A percentile compares a stretch with the other conserved stretches of the same genome.
phyloP scores from a whole-genome alignment of 2,888 invertebrate species.

The Amphimallon solstitiale region DNA sequence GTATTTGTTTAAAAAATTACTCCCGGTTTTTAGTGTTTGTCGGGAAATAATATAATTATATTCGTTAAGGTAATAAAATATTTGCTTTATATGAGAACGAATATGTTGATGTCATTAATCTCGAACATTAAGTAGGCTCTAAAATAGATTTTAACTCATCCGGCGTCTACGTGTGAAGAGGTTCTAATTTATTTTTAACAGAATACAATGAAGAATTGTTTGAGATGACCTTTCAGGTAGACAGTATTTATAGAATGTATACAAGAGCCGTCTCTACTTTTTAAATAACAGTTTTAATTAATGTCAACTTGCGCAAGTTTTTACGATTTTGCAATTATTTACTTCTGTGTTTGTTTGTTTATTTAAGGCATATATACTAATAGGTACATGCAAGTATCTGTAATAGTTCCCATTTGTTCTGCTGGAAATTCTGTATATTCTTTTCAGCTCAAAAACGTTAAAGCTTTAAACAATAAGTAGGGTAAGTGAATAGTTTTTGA shows the following conservation, averaged over 20 bases:
- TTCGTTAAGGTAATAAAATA: conserved; percentile 33
- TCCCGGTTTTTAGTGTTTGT: conserved; percentile 40
- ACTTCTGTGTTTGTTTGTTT: background rate
- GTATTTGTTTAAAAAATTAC: conserved; percentile 39
- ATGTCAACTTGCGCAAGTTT: background rate
- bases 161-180: conserved; percentile 33
- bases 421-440: too few species aligned
- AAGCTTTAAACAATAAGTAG: too few species aligned
- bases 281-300: background rate
- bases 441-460: too few species aligned
- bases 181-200: conserved; percentile 26
- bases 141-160: conserved; percentile 37
- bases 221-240: conserved; percentile 21
- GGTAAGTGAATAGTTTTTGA: too few species aligned
- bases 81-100: conserved; percentile 33
- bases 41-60: conserved; percentile 39
- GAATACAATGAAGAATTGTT: conserved; percentile 17
- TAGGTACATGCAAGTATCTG: background rate
- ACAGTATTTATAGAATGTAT: conserved; percentile 9
- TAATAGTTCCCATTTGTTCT: too few species aligned
- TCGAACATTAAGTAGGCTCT: conserved; percentile 26
- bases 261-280: background rate
- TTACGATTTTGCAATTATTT: background rate
- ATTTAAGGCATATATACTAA: background rate
- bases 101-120: conserved; percentile 37